Conservation (phyloP, 2,797 vertebrate species). For the Pelochelys cantorii region DNA sequence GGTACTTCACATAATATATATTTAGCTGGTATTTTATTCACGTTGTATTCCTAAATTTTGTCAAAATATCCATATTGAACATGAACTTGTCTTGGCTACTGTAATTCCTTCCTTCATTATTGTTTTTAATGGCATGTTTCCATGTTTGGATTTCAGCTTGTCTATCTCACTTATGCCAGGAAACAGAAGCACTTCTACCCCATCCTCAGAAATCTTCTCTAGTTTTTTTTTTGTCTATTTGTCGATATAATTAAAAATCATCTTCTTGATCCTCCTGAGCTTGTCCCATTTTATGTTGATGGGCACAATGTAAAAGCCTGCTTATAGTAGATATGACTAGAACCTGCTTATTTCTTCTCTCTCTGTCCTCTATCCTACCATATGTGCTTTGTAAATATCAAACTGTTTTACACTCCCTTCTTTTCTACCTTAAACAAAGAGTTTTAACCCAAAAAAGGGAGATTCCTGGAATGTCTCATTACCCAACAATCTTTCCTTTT, state of each 20-base stretch:
- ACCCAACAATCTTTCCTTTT: not conserved
- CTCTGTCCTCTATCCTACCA: not conserved
- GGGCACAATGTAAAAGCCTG: not conserved
- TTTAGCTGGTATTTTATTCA: not conserved
- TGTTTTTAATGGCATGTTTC: not conserved
- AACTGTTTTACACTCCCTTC: not conserved
- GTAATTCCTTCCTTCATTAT: not conserved
- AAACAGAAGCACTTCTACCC: not conserved
- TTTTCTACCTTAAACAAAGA: not conserved
- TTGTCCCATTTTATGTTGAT: not conserved
- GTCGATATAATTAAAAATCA: not conserved
- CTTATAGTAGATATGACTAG: not conserved
- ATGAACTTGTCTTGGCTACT: not conserved
- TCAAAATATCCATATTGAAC: not conserved
- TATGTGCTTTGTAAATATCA: not conserved
- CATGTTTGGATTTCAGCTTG: not conserved
- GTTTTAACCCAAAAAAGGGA: not conserved
- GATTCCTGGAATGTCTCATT: not conserved
- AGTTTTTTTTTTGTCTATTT: not conserved
- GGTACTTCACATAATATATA: not conserved
- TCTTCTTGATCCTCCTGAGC: not conserved
- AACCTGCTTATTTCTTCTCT: not conserved
- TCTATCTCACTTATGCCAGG: not conserved
- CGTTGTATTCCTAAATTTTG: not conserved
- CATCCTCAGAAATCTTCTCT: not conserved